Conservation (phyloP, 92 coral and sea anemone genomes). For the Palythoa caribaeorum region DNA sequence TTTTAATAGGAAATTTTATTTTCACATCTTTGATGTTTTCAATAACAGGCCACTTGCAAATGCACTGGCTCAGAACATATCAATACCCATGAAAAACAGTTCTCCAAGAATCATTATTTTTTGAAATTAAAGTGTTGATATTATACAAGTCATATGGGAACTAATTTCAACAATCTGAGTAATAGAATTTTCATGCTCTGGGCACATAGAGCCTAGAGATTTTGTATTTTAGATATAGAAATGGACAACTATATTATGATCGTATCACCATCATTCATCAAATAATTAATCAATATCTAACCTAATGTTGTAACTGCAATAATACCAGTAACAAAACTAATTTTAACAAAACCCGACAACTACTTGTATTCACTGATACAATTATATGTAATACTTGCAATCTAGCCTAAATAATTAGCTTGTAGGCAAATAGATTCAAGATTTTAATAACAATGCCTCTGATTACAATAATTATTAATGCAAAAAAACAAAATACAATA, state of each 20-base stretch:
- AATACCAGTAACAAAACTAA: background rate
- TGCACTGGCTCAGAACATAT: background rate
- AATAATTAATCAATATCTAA: too few species aligned
- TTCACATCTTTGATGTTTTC: background rate
- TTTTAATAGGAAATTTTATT: background rate
- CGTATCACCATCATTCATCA: background rate
- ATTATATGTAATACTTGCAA: background rate
- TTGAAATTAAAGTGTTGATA: background rate
- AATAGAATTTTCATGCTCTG: slow-evolving; percentile 8
- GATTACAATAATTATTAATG: too few species aligned
- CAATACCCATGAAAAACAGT: slow-evolving; percentile 12
- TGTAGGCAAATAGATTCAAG: background rate
- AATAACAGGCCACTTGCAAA: slow-evolving; percentile 10
- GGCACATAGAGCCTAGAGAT: background rate
- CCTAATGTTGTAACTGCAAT: slow-evolving; percentile 7
- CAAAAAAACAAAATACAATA: too few species aligned
- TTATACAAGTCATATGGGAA: background rate
- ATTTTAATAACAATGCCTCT: too few species aligned
- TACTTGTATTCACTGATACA: background rate
- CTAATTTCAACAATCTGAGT: slow-evolving; percentile 11
- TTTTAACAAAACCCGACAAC: background rate
- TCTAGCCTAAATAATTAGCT: background rate
- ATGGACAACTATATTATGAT: background rate
- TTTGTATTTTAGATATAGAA: background rate
- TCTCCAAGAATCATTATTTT: background rate